Base-by-base conservation (phyloP, 2,888 invertebrate species). In the Plusia festucae region DNA sequence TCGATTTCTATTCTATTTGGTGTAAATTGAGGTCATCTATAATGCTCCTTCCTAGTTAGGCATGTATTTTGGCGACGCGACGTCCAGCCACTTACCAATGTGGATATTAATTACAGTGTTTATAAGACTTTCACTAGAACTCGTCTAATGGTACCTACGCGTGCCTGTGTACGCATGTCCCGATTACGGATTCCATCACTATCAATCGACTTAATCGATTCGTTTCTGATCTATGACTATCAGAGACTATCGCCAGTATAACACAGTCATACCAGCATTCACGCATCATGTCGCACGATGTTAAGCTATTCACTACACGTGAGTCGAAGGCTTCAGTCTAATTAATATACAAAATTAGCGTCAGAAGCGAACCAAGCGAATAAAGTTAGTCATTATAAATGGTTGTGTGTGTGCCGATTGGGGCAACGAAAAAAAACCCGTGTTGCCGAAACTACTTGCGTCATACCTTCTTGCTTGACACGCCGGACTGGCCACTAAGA, bases 361-460 rank as follows among this genome's bases (percentile, higher is more conserved):
- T 46, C 64, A 58, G 59, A 66, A 74, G 70, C 63, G 65, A 72
- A 60, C 60, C 60, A 46, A 60, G 59, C 46, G 68, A 70, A 76
- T 76, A 71, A 73, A 79, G 67, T 64, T 73, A 64, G 53, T 46
- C 53, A 61, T 70, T 72, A 60, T 52, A 55, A 80, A 67, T 71
- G 32, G 30, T 32, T 60, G 72, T 78, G 78, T 81, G 82, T 82
- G 80, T 81, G 83, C 79, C 77, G 81, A 84, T 84, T 88, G 90
- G 80, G 84, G 87, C 90, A 88, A 90, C 82, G 84, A 88, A 90
- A 40, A 40, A 91, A 87, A 91, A 91, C 82, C 84, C 82, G 78
- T 77, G 85, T 91, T 94, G 93, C 90, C 91, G 89, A 93, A 94
- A 93, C 88, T 57, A 82, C 92, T 94, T 94, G 93, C 94, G 93